phyloP scores from a whole-genome alignment of 1,140 invertebrate genomes.

The Bemisia tabaci region DNA sequence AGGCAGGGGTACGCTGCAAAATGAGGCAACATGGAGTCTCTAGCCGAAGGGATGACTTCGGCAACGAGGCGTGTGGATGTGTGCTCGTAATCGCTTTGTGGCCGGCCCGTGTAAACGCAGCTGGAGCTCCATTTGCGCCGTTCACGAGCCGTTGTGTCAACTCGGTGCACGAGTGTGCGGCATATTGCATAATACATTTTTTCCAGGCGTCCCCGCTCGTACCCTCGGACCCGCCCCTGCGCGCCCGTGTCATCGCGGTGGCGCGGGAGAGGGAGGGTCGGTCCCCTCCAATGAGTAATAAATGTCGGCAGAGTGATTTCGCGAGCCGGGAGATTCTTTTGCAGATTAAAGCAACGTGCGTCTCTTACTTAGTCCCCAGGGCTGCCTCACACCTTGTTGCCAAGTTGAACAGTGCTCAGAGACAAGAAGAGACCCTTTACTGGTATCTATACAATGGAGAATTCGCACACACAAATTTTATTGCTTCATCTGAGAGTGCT shows the following conservation, averaged over 20 bases:
- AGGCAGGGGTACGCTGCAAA: too few relatives aligned
- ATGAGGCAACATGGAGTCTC: too few relatives aligned
- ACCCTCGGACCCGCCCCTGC: neutral
- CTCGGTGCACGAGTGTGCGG: neutral
- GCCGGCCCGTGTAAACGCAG: neutral
- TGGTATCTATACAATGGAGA: too few relatives aligned
- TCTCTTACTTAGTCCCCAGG: neutral
- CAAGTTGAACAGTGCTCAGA: too few relatives aligned
- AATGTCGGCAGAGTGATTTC: neutral
- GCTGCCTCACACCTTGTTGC: neutral
- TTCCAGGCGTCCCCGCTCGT: neutral
- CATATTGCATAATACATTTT: neutral
- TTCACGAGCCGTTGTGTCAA: neutral
- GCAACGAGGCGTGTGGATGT: neutral
- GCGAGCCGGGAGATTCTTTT: neutral
- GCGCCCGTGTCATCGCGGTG: neutral
- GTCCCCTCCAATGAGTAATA: neutral
- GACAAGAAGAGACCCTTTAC: too few relatives aligned
- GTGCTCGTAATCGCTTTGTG: neutral
- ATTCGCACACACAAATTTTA: too few relatives aligned
- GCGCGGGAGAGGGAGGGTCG: neutral
- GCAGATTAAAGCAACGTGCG: neutral
- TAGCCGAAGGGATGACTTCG: too few relatives aligned
- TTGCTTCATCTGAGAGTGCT: too few relatives aligned
- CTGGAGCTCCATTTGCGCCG: neutral